Evolutionary conservation across 2,113 vertebrate genomes (phyloP).

Genomic region (Mustelus asterias): DNA sequence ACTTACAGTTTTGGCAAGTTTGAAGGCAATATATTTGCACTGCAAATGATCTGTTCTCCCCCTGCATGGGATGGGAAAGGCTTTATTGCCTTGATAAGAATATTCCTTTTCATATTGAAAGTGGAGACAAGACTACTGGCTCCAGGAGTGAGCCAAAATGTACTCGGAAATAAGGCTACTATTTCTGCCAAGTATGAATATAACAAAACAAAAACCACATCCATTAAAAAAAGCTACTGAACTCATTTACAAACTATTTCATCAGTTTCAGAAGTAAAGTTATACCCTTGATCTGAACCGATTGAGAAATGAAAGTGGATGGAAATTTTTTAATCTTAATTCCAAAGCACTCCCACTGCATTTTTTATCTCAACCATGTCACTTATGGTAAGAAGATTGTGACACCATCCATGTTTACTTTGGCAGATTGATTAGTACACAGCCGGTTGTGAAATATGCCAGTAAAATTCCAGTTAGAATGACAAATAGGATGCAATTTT

Average conservation of each 20-base stretch:
- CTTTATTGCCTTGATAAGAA: not conserved
- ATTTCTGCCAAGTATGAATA: not conserved
- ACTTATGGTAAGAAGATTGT: not conserved
- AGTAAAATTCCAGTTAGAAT: conserved; percentile 25
- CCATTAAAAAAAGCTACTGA: not conserved
- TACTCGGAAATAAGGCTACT: no score
- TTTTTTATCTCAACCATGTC: not conserved
- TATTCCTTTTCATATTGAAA: not conserved
- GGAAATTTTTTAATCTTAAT: not conserved
- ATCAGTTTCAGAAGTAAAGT: not conserved
- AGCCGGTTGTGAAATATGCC: not conserved
- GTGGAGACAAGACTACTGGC: not conserved
- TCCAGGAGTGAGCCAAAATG: not conserved
- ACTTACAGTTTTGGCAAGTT: not conserved
- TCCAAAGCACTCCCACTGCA: not conserved
- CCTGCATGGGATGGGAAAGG: not conserved
- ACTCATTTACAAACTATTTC: not conserved
- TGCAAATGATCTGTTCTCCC: not conserved
- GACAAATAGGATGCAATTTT: not conserved
- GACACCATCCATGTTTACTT: not conserved
- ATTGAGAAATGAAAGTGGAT: not conserved
- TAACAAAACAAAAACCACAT: not conserved
- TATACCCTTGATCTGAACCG: not conserved
- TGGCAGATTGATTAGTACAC: not conserved
- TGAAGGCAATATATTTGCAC: not conserved